Conservation (phyloP, 2,888 invertebrate genomes). For the Zelleria hepariella region DNA sequence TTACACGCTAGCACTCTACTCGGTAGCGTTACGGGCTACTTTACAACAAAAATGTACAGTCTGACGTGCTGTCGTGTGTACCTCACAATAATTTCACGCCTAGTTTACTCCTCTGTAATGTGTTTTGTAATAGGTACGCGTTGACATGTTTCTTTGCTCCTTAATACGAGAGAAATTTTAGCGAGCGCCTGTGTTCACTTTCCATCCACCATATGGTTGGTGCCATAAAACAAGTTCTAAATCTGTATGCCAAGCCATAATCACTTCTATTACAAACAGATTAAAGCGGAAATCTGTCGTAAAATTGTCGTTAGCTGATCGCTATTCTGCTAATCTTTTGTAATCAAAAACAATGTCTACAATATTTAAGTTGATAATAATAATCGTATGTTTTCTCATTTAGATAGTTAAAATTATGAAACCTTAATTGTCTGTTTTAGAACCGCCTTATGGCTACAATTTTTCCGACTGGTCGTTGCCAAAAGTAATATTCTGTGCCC, state of each 20-base stretch:
- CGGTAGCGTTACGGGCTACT: too few relatives aligned
- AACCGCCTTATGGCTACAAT: too few relatives aligned
- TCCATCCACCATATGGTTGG: neutral
- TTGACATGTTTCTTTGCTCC: neutral
- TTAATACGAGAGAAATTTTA: neutral
- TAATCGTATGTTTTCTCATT: too few relatives aligned
- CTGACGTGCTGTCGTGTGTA: too few relatives aligned
- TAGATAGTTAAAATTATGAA: too few relatives aligned
- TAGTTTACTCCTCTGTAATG: neutral
- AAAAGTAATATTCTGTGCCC: too few relatives aligned
- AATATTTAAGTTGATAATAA: too few relatives aligned
- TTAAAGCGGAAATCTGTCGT: neutral
- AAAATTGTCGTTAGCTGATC: neutral
- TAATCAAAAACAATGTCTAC: neutral
- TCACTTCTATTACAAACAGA: conserved; percentile 1
- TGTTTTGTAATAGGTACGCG: neutral
- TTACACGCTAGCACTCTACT: too few relatives aligned
- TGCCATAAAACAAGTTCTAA: conserved; percentile 15
- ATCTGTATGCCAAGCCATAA: conserved; percentile 15
- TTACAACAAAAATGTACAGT: too few relatives aligned
- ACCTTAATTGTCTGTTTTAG: too few relatives aligned
- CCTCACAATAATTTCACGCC: neutral
- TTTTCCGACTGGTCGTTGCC: too few relatives aligned
- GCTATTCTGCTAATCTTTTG: neutral
- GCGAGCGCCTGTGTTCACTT: neutral